Conservation (phyloP, 2,888 invertebrate species). For the Coelopa pilipes region DNA sequence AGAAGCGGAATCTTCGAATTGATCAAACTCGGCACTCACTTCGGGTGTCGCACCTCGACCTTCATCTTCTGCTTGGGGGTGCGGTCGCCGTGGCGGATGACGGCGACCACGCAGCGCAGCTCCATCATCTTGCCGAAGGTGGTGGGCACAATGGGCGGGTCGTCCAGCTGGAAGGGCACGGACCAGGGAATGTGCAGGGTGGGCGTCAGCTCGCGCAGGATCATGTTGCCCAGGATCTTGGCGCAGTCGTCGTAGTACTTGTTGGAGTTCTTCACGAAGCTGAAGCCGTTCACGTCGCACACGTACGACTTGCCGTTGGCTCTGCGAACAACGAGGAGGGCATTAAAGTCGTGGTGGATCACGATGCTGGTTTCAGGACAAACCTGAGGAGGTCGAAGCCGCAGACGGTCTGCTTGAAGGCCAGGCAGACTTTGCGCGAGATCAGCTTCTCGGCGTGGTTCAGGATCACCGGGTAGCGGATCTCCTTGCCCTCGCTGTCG, state of each 20-base stretch:
- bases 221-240: conserved; percentile 98
- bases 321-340: conserved; percentile 67
- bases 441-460: conserved; percentile 98
- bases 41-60: conserved; percentile 96
- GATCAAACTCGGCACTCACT: conserved; percentile 69
- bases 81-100: conserved; percentile 97
- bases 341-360: not conserved
- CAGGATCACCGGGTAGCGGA: conserved; percentile 97
- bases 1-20: not conserved
- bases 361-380: conserved; percentile 33
- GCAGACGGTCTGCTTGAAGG: conserved; percentile 98
- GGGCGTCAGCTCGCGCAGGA: conserved; percentile 92
- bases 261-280: conserved; percentile 99
- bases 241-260: conserved; percentile 99
- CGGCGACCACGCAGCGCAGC: conserved; percentile 93
- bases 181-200: conserved; percentile 97
- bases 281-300: conserved; percentile 99
- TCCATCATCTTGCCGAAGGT: conserved; percentile 98
- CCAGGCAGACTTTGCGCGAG: conserved; percentile 95
- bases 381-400: conserved; percentile 95
- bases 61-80: conserved; percentile 99
- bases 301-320: conserved; percentile 99
- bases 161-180: conserved; percentile 95
- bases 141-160: conserved; percentile 98
- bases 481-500: conserved; percentile 97